Conservation (phyloP, 1,140 invertebrate genomes). For the Periplaneta americana region DNA sequence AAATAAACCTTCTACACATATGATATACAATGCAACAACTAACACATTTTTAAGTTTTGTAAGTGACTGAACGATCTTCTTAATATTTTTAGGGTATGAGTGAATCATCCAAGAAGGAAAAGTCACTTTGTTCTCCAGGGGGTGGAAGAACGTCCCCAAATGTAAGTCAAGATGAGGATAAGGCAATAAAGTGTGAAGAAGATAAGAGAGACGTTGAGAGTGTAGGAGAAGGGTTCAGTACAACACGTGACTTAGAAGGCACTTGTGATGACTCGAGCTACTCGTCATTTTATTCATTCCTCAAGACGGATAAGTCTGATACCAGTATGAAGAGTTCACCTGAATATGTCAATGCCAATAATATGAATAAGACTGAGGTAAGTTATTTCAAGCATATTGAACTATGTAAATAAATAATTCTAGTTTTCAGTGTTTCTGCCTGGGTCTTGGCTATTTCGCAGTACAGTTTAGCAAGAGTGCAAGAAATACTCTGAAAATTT, state of each 20-base stretch:
- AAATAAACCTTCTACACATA: too few relatives aligned
- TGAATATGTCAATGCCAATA: not conserved
- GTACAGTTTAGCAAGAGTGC: too few relatives aligned
- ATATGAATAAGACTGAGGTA: not conserved
- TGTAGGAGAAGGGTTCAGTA: not conserved
- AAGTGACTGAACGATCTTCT: not conserved
- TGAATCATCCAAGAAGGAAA: conserved; percentile 49
- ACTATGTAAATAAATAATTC: too few relatives aligned
- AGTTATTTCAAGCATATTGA: too few relatives aligned
- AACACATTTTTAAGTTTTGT: too few relatives aligned
- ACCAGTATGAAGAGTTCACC: conserved; percentile 25
- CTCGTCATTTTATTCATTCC: conserved; percentile 40
- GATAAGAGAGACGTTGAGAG: not conserved
- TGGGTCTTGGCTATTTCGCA: too few relatives aligned
- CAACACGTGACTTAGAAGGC: conserved; percentile 21
- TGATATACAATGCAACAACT: too few relatives aligned
- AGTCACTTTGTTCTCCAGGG: conserved; percentile 23
- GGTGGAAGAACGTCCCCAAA: not conserved
- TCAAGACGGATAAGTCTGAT: conserved; percentile 31
- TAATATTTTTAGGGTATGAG: conserved; percentile 34
- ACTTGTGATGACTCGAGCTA: conserved; percentile 35
- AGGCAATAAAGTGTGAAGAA: not conserved
- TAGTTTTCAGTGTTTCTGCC: too few relatives aligned
- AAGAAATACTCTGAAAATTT: too few relatives aligned
- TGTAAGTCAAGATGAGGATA: conserved; percentile 2